Evolutionary conservation across 1,140 invertebrate species (phyloP).

Genomic region (Whitmania pigra): DNA sequence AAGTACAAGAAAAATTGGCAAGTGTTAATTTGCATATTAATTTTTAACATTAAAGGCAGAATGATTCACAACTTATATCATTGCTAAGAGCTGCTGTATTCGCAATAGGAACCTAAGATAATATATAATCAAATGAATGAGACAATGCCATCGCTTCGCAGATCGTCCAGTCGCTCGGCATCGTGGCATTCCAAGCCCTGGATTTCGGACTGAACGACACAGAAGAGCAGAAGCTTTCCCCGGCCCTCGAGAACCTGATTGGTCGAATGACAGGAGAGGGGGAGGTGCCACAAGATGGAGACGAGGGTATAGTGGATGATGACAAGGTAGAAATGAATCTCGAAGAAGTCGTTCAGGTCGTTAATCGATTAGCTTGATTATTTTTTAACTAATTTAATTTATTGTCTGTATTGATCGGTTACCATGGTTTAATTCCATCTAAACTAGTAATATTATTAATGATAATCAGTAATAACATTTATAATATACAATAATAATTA

Average conservation of each 20-base stretch:
- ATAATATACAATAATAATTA: background rate
- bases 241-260: conserved; percentile 69
- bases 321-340: conserved; percentile 30
- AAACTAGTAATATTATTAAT: no score
- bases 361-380: background rate
- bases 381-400: no score
- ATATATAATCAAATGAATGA: no score
- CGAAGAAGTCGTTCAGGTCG: conserved; percentile 37
- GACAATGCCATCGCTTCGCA: conserved; percentile 42
- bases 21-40: no score
- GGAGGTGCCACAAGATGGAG: conserved; percentile 29
- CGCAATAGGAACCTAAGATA: no score
- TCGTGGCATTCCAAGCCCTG: conserved; percentile 70
- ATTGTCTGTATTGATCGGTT: no score
- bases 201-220: conserved; percentile 68
- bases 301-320: conserved; percentile 37
- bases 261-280: conserved; percentile 56
- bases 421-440: no score
- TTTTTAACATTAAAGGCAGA: no score
- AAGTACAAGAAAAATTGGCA: no score
- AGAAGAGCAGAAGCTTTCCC: conserved; percentile 69
- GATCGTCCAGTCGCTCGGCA: conserved; percentile 65
- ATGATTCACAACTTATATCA: no score
- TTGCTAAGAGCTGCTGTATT: no score
- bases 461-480: no score